Base-by-base conservation (phyloP, 2,888 invertebrate species). In the Chrysopilus asiliformis region DNA sequence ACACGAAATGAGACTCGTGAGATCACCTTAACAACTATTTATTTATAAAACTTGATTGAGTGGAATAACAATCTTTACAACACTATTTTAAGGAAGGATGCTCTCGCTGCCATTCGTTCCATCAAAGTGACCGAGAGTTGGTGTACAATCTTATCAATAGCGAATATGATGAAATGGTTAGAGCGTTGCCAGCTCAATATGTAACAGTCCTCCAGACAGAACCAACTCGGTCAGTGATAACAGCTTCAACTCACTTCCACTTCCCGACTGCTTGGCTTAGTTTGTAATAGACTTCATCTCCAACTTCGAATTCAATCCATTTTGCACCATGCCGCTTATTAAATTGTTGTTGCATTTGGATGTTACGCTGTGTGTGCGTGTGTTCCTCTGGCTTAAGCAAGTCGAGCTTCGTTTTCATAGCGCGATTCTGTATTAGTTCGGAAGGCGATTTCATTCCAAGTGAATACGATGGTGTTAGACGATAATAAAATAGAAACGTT, bases 241-340 rank as follows among this genome's bases (percentile, higher is more conserved):
- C 14, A 10, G 12, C 30, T 16, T 15, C 16, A 16, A 17, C 16
- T 17, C 30, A 30, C 17, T 30, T 30, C 30, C 16, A 30, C 6
- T 5, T 16, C 4, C 5, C 5, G n/a, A n/a, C n/a, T n/a, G n/a
- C n/a, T n/a, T 13, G 20, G 22, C 24, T 20, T 13, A 32, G 19
- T 20, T 32, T 17, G 3, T 12, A 10, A 20, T 19, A 32, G 8
- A 19, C 19, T 10, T 32, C 24, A 15, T 19, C 32, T 20, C 32
- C 22, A 7, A 16, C 14, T 10, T 32, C 22, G 20, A 32, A 32
- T 20, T 32, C 13, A 7, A 22, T 32, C 20, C 32, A 32, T 12
- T 32, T 32, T n/a, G 32, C 32, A 12, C 32, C 32, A 16, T 32
- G 32, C 22, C 24, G 19, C 14, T 12, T 22, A 15, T 32, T 32